phyloP scores from a whole-genome alignment of 2,797 vertebrate genomes.

The Hydrophis major region DNA sequence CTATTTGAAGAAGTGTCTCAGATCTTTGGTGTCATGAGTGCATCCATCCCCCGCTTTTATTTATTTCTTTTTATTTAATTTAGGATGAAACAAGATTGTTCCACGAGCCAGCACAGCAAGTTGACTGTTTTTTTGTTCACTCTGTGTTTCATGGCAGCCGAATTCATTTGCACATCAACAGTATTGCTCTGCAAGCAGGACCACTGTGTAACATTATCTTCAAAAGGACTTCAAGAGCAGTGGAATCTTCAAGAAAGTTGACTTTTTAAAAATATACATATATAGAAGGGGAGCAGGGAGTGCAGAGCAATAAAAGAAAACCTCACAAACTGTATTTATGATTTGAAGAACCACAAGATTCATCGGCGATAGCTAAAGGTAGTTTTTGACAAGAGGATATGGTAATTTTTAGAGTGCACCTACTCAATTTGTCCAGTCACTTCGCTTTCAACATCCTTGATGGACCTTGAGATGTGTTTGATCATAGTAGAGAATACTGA shows the following conservation, averaged over 20 bases:
- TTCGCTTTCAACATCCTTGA: constrained; percentile 6
- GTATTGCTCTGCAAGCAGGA: not conserved
- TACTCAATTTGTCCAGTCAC: not conserved
- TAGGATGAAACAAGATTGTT: constrained; percentile 24
- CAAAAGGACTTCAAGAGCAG: constrained; percentile 30
- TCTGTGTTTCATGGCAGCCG: not conserved
- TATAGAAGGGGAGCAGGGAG: not conserved
- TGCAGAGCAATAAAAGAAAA: constrained; percentile 6
- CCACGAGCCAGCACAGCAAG: constrained; percentile 22
- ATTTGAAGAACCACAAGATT: not conserved
- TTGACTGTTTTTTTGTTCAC: constrained; percentile 2
- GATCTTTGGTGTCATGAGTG: not conserved
- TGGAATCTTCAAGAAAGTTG: not conserved
- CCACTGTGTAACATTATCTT: constrained; percentile 20
- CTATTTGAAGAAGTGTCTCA: constrained; percentile 4
- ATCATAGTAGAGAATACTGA: not conserved
- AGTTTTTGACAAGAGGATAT: not conserved
- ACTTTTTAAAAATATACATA: not conserved
- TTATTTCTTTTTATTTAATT: not conserved
- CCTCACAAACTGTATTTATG: constrained; percentile 12
- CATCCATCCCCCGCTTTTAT: not conserved
- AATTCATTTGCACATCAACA: constrained; percentile 32
- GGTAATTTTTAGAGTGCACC: not conserved
- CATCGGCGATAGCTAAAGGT: not conserved
- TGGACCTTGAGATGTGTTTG: constrained; percentile 6